Evolutionary conservation across 2,797 vertebrate genomes (phyloP).

Genomic region (Acipenser ruthenus): DNA sequence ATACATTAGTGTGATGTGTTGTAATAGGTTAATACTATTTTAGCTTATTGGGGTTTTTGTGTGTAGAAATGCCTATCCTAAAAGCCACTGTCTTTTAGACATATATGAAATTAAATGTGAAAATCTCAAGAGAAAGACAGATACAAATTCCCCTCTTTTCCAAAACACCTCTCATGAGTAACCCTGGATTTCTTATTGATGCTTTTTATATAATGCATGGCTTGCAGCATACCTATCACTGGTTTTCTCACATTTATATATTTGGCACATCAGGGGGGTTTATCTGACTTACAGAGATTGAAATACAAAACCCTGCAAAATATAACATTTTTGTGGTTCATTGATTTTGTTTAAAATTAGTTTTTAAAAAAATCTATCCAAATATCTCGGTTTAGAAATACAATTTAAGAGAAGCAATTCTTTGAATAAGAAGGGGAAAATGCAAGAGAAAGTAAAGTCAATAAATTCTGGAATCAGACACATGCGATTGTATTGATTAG

Average conservation of each 20-base stretch:
- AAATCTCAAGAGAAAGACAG: no score
- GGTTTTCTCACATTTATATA: not conserved
- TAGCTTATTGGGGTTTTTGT: no score
- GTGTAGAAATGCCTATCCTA: no score
- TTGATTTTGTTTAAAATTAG: slow-evolving; percentile 5
- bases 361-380: not conserved
- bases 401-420: not conserved
- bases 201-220: not conserved
- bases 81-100: no score
- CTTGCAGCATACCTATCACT: not conserved
- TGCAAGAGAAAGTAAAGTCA: slow-evolving; percentile 13
- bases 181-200: not conserved
- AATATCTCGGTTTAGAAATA: slow-evolving; percentile 2
- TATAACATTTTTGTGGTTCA: not conserved
- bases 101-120: no score
- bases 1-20: no score
- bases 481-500: not conserved
- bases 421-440: slow-evolving; percentile 4
- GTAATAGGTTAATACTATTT: no score
- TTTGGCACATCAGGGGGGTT: not conserved
- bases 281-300: slow-evolving; percentile 1
- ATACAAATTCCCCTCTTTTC: no score
- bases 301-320: not conserved
- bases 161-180: no score
- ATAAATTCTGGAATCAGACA: not conserved